Base-by-base conservation (phyloP, 2,888 invertebrate genomes). In the Tachina fera region DNA sequence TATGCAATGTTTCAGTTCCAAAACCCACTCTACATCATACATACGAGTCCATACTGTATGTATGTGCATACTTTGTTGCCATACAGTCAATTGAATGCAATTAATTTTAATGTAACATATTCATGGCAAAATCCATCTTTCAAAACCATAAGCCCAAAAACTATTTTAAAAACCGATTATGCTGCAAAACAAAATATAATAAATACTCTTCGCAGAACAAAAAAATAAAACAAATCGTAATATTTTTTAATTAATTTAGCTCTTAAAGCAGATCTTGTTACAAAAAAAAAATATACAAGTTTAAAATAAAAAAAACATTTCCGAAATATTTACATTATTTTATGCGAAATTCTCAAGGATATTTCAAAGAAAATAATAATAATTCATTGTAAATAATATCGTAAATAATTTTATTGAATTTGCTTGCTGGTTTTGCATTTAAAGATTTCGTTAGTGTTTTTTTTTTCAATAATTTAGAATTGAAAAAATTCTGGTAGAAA, bases 31-130 rank as follows among this genome's bases (percentile, higher is more conserved):
- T 1, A 53, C 14, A 71, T 22, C 22, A 22, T 22, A 22, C 22
- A 22, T 22, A 22, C 22, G 3, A 2, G n/a, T n/a, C n/a, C n/a
- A n/a, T n/a, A n/a, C n/a, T 3, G 3, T 22, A 22, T 2, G 22
- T 56, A 6, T 39, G 31, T 1, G 51, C 60, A 60, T 45, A 41
- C 22, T 22, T 22, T 31, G 2, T 31, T 31, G 4, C 3, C 19
- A 49, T 6, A 9, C 58, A 65, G 65, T 9, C 78, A 61, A 77
- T 67, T 60, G 61, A 70, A 76, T 51, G 61, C 61, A 75, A 70
- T 63, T 16, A 74, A 75, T 76, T 80, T 81, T 14, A 49, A 72
- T 67, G 58, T 60, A 63, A 51, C 22, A 60, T n/a, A 49, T 71
- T 51, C 41, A 4, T 47, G 39, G 9, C 11, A 8, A 53, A 49